Conservation (phyloP, 2,888 invertebrate genomes). For the Augiades crinisus region DNA sequence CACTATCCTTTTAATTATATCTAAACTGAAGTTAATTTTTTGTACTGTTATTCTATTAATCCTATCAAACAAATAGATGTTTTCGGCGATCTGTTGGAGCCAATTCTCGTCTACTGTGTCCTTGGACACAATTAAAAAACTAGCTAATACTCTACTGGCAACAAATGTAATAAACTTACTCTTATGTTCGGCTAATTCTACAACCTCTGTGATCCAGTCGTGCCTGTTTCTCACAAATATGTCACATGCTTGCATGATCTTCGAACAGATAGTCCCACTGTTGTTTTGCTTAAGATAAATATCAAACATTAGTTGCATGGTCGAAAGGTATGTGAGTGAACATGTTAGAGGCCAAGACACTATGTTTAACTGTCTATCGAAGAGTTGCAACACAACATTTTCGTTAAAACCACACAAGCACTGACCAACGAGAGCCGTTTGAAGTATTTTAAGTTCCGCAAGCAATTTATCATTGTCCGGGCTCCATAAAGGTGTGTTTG, state of each 20-base stretch:
- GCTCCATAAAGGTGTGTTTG: constrained; percentile 54
- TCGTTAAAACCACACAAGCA: constrained; percentile 90
- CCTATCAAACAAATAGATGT: constrained; percentile 84
- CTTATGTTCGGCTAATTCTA: constrained; percentile 88
- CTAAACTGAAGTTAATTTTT: constrained; percentile 91
- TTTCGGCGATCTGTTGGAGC: constrained; percentile 89
- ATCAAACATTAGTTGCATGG: constrained; percentile 91
- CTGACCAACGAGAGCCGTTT: constrained; percentile 86
- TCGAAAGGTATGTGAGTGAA: constrained; percentile 89
- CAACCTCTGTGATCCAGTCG: constrained; percentile 91
- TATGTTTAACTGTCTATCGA: constrained; percentile 82
- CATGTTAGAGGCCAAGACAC: constrained; percentile 71
- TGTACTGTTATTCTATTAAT: constrained; percentile 85
- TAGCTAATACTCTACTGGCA: constrained; percentile 89
- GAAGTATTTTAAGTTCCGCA: constrained; percentile 81
- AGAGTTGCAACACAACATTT: constrained; percentile 85
- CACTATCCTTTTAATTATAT: constrained; percentile 92
- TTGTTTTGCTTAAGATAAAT: constrained; percentile 92
- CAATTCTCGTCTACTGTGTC: constrained; percentile 90
- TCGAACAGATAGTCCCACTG: constrained; percentile 90
- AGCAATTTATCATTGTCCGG: constrained; percentile 65
- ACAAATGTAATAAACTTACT: constrained; percentile 91
- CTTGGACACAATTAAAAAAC: constrained; percentile 91
- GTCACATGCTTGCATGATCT: constrained; percentile 90
- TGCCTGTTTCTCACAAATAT: constrained; percentile 90